Evolutionary conservation across 2,888 invertebrate genomes (phyloP).

Genomic region (Aphodius granarius): DNA sequence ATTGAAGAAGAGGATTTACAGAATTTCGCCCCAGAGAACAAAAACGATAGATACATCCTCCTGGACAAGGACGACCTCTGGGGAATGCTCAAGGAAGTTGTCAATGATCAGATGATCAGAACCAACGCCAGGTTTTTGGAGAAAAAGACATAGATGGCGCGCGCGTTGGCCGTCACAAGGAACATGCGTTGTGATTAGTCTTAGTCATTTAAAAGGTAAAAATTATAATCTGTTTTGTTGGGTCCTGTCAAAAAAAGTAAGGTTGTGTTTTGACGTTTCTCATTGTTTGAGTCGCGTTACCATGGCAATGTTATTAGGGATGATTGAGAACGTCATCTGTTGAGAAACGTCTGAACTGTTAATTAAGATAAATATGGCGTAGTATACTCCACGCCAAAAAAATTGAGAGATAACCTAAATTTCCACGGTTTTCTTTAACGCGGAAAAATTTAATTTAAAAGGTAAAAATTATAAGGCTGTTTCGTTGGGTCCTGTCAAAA

Average conservation of each 20-base stretch:
- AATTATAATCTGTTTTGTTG: neutral
- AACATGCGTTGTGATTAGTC: neutral
- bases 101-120: conserved; percentile 43
- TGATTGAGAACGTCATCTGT: neutral
- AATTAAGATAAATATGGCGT: too few species aligned
- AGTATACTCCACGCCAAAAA: too few species aligned
- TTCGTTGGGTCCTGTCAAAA: too few species aligned
- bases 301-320: too few species aligned
- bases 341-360: too few species aligned
- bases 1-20: conserved; percentile 30
- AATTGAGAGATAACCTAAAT: too few species aligned
- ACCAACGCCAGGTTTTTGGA: neutral
- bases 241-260: neutral
- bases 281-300: neutral
- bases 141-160: neutral
- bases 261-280: neutral
- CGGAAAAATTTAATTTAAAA: too few species aligned
- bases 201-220: neutral
- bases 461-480: too few species aligned
- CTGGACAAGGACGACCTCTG: conserved; percentile 64
- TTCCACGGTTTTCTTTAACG: too few species aligned
- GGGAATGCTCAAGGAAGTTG: conserved; percentile 64
- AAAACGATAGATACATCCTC: conserved; percentile 60
- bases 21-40: conserved; percentile 45
- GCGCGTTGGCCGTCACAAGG: neutral